Evolutionary conservation across 2,113 vertebrate genomes (phyloP).

Genomic region (Salvelinus namaycush): DNA sequence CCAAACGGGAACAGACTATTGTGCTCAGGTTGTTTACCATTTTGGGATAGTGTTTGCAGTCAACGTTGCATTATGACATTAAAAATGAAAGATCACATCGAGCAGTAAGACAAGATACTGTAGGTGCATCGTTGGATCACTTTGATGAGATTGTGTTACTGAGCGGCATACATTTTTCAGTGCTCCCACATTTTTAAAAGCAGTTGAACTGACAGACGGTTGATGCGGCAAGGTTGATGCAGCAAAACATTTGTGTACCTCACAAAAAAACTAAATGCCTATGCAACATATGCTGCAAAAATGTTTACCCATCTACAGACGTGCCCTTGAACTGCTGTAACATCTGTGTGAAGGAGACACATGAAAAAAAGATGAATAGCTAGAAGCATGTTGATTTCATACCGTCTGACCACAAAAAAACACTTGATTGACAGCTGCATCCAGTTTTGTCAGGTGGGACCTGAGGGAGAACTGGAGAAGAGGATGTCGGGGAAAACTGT

Average conservation of each 20-base stretch:
- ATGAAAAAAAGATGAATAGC: constrained; percentile 25
- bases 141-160: not conserved
- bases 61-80: not conserved
- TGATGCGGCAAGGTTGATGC: not conserved
- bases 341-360: constrained; percentile 20
- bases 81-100: not conserved
- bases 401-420: constrained; percentile 23
- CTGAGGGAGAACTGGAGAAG: constrained; percentile 3
- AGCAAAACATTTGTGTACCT: not conserved
- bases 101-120: not conserved
- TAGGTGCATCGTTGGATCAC: not conserved
- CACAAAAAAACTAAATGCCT: not conserved
- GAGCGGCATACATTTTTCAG: not conserved
- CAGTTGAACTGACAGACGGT: not conserved
- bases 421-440: constrained; percentile 41
- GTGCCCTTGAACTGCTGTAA: constrained; percentile 24
- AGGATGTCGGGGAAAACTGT: constrained; percentile 22
- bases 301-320: not conserved
- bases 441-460: constrained; percentile 25
- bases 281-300: not conserved
- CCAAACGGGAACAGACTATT: not conserved
- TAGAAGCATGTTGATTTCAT: constrained; percentile 38
- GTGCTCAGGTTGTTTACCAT: not conserved
- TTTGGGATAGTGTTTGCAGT: not conserved
- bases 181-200: not conserved